Evolutionary conservation across 2,888 invertebrate genomes (phyloP), one percentile per base, ranked within the genome.

Genomic region (Sinopyrophorus schimmeli): DNA sequence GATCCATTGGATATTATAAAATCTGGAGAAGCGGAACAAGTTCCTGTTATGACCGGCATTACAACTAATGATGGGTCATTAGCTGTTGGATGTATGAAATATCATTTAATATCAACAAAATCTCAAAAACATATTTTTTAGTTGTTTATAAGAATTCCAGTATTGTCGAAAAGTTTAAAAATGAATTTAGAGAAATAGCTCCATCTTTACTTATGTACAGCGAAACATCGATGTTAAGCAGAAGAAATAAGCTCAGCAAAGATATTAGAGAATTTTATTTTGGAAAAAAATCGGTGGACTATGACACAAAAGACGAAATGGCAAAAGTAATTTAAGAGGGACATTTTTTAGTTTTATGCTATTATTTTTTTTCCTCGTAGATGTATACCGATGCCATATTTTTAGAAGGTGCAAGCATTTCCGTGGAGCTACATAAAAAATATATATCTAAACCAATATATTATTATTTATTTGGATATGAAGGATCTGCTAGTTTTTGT

Each of bases 11-110:
- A 72, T 9, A 63, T 77, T 11, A 67, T 77, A n/a, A 74, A 76
- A 28, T 64, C 74, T 2, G 79, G 81, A 1, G 71, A 74, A 0
- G 70, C 80, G 4, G 66, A 69, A 20, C 71, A 77, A 27, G 77
- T 85, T 1, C 89, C 89, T 0, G 82, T 87, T 77, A 81, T 92
- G 70, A 79, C 84, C 3, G 91, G 91, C 2, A 66, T 86, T 2
- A 89, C 82, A 24, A 79, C 80, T 4, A 80, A 86, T 43, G 91
- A 91, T 72, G 89, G 90, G 5, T 79, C 85, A 21, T 87, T 48
- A 74, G n/a, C n/a, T n/a, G n/a, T n/a, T n/a, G n/a, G n/a, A n/a
- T n/a, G n/a, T n/a, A n/a, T n/a, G n/a, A n/a, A n/a, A n/a, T n/a
- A n/a, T n/a, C n/a, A n/a, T n/a, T n/a, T n/a, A n/a, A n/a, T n/a